Base-by-base conservation (phyloP, 2,113 vertebrate genomes). In the Paedocypris sp. region DNA sequence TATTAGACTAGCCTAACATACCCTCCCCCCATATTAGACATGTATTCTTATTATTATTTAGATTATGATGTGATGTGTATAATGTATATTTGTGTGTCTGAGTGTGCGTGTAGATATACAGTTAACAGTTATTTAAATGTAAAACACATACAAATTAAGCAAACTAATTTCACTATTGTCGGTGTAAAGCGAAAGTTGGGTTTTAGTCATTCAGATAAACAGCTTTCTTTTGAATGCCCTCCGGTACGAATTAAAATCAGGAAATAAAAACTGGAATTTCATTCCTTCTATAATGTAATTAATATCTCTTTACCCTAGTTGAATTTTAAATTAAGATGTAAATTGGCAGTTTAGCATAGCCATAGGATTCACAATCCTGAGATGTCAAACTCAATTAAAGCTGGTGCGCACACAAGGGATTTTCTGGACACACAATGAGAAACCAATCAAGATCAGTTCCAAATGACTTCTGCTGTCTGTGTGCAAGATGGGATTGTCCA, bases 281-380 rank as follows among this genome's bases (percentile, higher is more conserved):
- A 78, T 79, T 80, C 76, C 63, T 74, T 72, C 77, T 72, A 79
- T 82, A 82, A 83, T 82, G 79, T 80, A 82, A 82, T 85, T 85
- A 85, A 86, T 84, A 81, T 77, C 69, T 83, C 83, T 83, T 79
- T 85, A 83, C 83, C 80, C 80, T 76, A 84, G 79, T 81, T 75
- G 80, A 85, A 86, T 87, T 86, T 82, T 77, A 85, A 86, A 85
- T 85, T 77, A 87, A 83, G 80, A 85, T 85, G 80, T 81, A 85
- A 84, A 84, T 86, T 82, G 80, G 76, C 77, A 78, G 71, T 85
- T 87, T 85, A 86, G 81, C 80, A 85, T 84, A 82, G 82, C 80
- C 80, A 85, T 81, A 82, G 81, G 82, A 87, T 79, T 85, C 83
- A 70, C 71, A 82, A 73, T 76, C 78, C 76, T 77, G 74, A 78